Base-by-base conservation (phyloP, 64 coral and sea anemone genomes). In the Platygyra sinensis region DNA sequence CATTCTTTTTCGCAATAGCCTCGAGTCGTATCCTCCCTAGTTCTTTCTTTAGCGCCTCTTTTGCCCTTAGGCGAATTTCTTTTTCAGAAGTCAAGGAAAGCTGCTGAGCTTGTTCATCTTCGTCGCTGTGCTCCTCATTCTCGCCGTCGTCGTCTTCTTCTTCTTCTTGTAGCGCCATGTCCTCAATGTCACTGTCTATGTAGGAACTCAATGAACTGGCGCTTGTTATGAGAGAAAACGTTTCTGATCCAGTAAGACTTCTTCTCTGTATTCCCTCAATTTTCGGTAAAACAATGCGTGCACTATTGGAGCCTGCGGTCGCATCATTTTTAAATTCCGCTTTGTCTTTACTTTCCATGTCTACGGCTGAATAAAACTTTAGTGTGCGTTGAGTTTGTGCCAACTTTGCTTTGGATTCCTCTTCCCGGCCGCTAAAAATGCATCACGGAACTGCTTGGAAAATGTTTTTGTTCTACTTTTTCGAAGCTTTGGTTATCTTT, bases 31-130 rank as follows among this genome's bases (percentile, higher is more conserved):
- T 28, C 8, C 55, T 86, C 8, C 30, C 74, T 6, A 94, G 86
- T 27, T 94, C 93, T 77, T 79, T 39, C 24, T 30, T 67, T 31
- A 94, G 39, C 74, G 75, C 62, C 46, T 74, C 67, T 33, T 85
- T 80, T 62, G 83, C 88, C 61, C 61, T 94, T 30, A 86, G 31
- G 29, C 72, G 80, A 72, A 94, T 91, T 10, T 89, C 93, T n/a
- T 80, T 86, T 57, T 94, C 93, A 42, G 75, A 74, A 60, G 60
- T 86, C 13, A 78, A 28, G n/a, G 80, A 74, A 17, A 86, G 82
- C 72, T 38, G 67, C 75, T 63, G 73, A 28, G 32, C n/a, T 50
- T 74, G 10, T 75, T 86, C 76, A 49, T 17, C 14, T 51, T 63
- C 62, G 31, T 2, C 39, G 38, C 54, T 13, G 6, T 57, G 6